phyloP scores from a whole-genome alignment of 35 echinoderm and acorn worm species.

The Stichopus chloronotus region DNA sequence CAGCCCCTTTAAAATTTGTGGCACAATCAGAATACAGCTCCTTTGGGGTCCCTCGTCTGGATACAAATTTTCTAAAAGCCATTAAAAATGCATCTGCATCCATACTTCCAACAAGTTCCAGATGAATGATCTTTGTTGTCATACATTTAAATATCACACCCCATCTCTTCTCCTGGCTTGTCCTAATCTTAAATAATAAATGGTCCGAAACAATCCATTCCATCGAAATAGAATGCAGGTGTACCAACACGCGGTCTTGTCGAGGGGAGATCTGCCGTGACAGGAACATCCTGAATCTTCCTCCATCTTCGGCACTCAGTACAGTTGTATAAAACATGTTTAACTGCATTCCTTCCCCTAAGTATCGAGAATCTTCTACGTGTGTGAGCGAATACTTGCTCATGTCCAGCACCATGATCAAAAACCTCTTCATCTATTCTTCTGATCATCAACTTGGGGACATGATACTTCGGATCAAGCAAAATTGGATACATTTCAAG shows the following conservation, averaged over 20 bases:
- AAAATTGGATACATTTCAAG: conserved; percentile 35
- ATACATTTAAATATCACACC: conserved; percentile 68
- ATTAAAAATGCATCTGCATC: conserved; percentile 56
- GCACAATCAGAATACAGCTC: conserved; percentile 56
- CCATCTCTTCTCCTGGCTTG: conserved; percentile 53
- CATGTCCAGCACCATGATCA: conserved; percentile 45
- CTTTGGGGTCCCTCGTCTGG: conserved; percentile 18
- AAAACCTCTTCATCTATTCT: conserved; percentile 8
- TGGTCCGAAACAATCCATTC: conserved; percentile 72
- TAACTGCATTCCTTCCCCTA: conserved; percentile 24
- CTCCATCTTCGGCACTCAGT: conserved; percentile 42
- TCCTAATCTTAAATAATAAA: conserved; percentile 44
- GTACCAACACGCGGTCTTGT: conserved; percentile 38
- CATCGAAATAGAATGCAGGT: conserved; percentile 64
- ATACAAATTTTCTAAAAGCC: conserved; percentile 26
- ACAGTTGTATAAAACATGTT: conserved; percentile 24
- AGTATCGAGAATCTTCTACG: conserved; percentile 57
- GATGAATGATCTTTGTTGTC: conserved; percentile 56
- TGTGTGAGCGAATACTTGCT: conserved; percentile 45
- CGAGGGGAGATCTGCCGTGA: conserved; percentile 70
- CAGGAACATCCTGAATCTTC: conserved; percentile 34
- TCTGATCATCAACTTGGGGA: conserved; percentile 24
- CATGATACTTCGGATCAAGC: conserved; percentile 5
- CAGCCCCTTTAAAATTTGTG: conserved; percentile 53
- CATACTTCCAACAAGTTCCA: conserved; percentile 46